Evolutionary conservation across 2,113 vertebrate genomes (phyloP), one percentile per base, ranked within the genome.

Genomic region (Carollia perspicillata): DNA sequence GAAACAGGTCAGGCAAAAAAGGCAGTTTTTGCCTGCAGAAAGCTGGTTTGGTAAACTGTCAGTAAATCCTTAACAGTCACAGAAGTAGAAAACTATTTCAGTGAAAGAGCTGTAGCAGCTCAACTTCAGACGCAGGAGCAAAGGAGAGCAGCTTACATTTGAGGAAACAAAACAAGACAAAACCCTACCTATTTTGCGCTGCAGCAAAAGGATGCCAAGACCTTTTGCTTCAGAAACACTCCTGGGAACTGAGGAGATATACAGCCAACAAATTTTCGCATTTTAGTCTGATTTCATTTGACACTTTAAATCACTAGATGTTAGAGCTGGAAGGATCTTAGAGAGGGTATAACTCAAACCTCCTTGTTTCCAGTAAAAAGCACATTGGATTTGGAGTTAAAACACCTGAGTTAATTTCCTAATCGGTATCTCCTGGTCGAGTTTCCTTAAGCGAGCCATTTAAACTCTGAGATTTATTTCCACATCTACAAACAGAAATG

Each of bases 1-100:
- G 69, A 94, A 95, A 95, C 16, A 84, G 63, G 53, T 89, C 42
- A 85, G 81, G 37, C 18, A 94, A 97, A 94, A 94, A 95, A 95
- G 79, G 69, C 58, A 79, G 74, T 78, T 92, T 93, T 68, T 92
- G 26, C 83, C 87, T 95, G 74, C 79, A 84, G 26, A 92, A 97
- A 90, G 44, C 65, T 71, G 68, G 35, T 89, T 65, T 47, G 26
- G 49, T 51, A 40, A 97, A 60, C 18, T 60, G 89, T 80, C 69
- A 91, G 83, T 71, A 87, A 93, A 95, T 75, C 65, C 60, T 74
- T 92, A 51, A 37, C 13, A 92, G n/a, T 22, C 33, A 83, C 40
- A 85, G 58, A 33, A 55, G 20, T 53, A 88, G 18, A 80, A 53
- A 81, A 68, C 5, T 49, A 40, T 35, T 90, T 84, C 42, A 47